These are phyloP conservation scores for Drosophila ezoana DNA, from an alignment of 2,888 invertebrate genomes.

Conservation along the genomic window DNA sequence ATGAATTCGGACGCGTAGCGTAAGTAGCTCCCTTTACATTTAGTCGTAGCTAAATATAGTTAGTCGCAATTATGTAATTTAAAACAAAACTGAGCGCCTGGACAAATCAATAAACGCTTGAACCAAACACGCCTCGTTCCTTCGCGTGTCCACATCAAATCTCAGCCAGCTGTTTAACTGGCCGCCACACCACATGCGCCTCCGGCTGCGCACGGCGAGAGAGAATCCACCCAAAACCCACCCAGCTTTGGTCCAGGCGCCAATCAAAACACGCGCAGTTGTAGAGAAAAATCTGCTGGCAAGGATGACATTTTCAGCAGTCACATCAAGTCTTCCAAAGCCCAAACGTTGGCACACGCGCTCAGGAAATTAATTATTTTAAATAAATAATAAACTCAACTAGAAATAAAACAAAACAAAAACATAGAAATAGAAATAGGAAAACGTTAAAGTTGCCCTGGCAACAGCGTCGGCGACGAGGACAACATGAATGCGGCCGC, in stretches of 20 bases:
- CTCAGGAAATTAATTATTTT: slow-evolving; percentile 50
- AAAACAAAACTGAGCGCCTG: slow-evolving; percentile 46
- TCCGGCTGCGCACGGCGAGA: slow-evolving; percentile 58
- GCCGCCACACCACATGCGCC: slow-evolving; percentile 45
- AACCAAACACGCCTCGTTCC: too few species aligned
- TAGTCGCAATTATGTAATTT: slow-evolving; percentile 59
- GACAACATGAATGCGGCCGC: neutral
- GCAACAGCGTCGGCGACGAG: slow-evolving; percentile 6
- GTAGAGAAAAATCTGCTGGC: slow-evolving; percentile 73
- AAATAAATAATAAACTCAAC: slow-evolving; percentile 11
- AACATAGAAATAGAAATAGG: neutral
- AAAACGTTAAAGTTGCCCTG: slow-evolving; percentile 24
- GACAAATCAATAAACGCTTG: slow-evolving; percentile 67
- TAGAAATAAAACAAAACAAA: neutral
- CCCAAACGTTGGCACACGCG: slow-evolving; percentile 55
- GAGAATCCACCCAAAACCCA: neutral
- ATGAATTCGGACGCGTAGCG: slow-evolving; percentile 93
- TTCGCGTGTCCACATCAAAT: slow-evolving; percentile 50
- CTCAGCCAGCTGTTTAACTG: slow-evolving; percentile 61
- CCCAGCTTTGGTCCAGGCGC: slow-evolving; percentile 26
- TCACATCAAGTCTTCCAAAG: slow-evolving; percentile 83
- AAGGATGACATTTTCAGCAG: slow-evolving; percentile 78
- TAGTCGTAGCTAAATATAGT: slow-evolving; percentile 13
- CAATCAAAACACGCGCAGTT: slow-evolving; percentile 52
- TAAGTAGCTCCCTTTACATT: slow-evolving; percentile 58